Evolutionary conservation across 2,113 vertebrate species (phyloP), one percentile per base, ranked within the genome.

Genomic region (Rattus rattus): DNA sequence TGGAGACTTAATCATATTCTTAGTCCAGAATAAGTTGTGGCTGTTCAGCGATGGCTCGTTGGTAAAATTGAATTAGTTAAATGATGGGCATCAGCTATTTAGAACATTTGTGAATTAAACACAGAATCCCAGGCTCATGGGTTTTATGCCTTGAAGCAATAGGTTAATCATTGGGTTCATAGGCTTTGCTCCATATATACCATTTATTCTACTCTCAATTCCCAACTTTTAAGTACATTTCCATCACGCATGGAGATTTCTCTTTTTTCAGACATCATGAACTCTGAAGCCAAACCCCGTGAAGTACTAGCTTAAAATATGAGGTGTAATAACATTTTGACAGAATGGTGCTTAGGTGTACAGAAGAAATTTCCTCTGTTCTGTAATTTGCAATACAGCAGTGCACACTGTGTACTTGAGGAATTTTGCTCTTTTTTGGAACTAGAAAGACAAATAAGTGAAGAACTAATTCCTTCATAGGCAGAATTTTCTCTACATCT

Each of bases 321-420:
- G 24, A 90, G n/a, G 28, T 94, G n/a, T 52, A 52, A 43, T 59
- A 86, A 72, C 11, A 47, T 92, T 91, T 93, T 94, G 84, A 90
- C 13, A 70, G 33, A 88, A 72, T 5, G 2, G 0, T 96, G 19
- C 83, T 96, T 90, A 90, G 75, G 49, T 85, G 49, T 70, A 88
- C 28, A 77, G 69, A 92, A 87, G 24, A 61, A 81, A 43, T 77
- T n/a, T 80, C 19, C 83, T 91, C 43, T 95, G 39, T 83, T 14
- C 43, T 92, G 49, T 94, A 49, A 80, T 76, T 96, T 94, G 9
- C 17, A 90, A 95, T 86, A 72, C 14, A 75, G 75, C 56, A 95
- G 39, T 93, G n/a, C 20, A 49, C 1, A 79, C 61, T 79, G 36
- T 70, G 33, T 63, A 76, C 9, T 95, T 87, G 16, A 26, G 67